Evolutionary conservation across 2,113 vertebrate genomes (phyloP).

Genomic region (Vireo altiloquus): DNA sequence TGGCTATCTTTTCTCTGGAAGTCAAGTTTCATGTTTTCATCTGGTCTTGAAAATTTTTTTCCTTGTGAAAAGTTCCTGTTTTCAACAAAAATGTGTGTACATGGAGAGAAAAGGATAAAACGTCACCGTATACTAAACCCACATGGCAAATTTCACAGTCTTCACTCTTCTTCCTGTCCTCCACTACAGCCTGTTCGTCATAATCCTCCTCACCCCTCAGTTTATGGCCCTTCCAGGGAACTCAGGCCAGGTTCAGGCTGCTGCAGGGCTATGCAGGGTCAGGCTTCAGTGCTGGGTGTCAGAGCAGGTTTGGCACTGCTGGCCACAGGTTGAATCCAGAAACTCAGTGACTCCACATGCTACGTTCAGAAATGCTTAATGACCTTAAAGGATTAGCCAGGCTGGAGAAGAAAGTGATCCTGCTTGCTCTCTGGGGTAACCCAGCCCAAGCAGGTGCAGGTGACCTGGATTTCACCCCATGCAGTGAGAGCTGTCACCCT

Average conservation of each 20-base stretch:
- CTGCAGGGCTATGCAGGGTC: background rate
- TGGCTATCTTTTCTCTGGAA: background rate
- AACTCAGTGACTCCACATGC: too few species aligned
- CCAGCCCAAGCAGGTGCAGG: background rate
- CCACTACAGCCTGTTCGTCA: background rate
- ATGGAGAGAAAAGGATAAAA: background rate
- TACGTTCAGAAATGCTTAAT: background rate
- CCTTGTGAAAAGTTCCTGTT: background rate
- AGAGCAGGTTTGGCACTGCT: background rate
- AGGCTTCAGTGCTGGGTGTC: background rate
- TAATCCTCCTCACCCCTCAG: background rate
- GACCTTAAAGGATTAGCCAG: background rate
- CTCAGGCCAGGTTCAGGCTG: accelerated
- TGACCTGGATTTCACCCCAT: background rate
- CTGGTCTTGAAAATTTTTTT: background rate
- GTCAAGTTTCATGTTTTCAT: background rate
- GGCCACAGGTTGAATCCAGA: accelerated
- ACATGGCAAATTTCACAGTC: accelerated
- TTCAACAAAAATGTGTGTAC: background rate
- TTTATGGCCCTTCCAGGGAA: background rate
- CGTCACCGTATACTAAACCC: background rate
- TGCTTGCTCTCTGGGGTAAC: accelerated
- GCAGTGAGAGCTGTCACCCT: background rate
- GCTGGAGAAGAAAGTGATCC: background rate
- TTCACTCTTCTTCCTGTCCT: background rate